A percentile compares a stretch with the other conserved stretches of the same genome.
Conservation (phyloP, 1,140 invertebrate genomes). For the Lepidurus packardi region DNA sequence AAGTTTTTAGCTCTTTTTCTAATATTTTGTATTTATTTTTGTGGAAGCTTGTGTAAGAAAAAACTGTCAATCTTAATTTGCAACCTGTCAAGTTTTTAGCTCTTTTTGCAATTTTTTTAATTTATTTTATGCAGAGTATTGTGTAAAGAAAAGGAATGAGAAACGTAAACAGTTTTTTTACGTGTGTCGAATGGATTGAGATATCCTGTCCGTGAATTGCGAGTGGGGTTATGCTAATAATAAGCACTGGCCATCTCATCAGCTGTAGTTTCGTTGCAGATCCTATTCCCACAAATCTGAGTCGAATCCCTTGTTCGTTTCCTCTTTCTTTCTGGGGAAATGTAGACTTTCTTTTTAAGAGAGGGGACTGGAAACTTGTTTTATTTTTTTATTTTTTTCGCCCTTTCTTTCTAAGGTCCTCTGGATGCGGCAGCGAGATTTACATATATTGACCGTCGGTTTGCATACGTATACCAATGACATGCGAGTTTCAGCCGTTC, state of each 20-base stretch:
- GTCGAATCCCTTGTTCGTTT: not conserved
- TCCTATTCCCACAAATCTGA: slow-evolving; percentile 7
- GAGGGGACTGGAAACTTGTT: not conserved
- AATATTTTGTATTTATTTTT: no score
- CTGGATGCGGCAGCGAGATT: slow-evolving; percentile 66
- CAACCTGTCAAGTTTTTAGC: no score
- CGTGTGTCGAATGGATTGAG: not conserved
- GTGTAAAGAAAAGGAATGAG: not conserved
- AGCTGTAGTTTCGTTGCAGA: slow-evolving; percentile 10
- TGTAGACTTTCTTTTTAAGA: not conserved
- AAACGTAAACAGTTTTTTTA: not conserved
- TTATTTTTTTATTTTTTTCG: not conserved
- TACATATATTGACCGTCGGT: slow-evolving; percentile 67
- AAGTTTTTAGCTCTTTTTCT: no score
- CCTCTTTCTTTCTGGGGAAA: not conserved
- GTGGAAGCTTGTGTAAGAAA: no score
- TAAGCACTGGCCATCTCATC: slow-evolving; percentile 15
- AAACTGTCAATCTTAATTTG: no score
- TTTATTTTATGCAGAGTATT: no score
- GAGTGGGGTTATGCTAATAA: slow-evolving; percentile 4
- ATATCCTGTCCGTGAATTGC: slow-evolving; percentile 1
- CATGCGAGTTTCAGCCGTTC: slow-evolving; percentile 67
- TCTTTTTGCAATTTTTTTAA: no score
- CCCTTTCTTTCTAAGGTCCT: slow-evolving; percentile 54
- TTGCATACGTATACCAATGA: slow-evolving; percentile 69